phyloP scores from a whole-genome alignment of 2,888 invertebrate genomes.

The Lampropteryx suffumata region DNA sequence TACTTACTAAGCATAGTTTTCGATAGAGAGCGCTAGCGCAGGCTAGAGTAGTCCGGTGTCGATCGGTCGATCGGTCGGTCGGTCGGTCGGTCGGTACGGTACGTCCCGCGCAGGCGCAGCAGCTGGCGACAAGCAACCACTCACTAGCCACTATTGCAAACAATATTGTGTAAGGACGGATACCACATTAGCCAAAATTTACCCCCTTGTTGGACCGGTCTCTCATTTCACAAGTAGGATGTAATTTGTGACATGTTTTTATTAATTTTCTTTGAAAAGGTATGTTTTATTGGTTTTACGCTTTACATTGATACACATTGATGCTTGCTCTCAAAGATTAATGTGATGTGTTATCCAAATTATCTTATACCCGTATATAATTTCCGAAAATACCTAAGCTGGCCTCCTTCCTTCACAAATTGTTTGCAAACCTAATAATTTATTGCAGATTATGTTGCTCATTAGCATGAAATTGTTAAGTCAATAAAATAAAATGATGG shows the following conservation, averaged over 20 bases:
- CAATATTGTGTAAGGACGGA: constrained; percentile 82
- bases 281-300: constrained; percentile 79
- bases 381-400: constrained; percentile 73
- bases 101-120: constrained; percentile 11
- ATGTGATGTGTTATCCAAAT: constrained; percentile 61
- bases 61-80: constrained; percentile 3
- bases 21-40: constrained; percentile 45
- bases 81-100: background rate
- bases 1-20: constrained; percentile 44
- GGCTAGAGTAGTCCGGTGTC: constrained; percentile 38
- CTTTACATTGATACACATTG: constrained; percentile 58
- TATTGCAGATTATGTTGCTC: constrained; percentile 42
- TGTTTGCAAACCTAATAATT: constrained; percentile 89
- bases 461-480: constrained; percentile 12
- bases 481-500: constrained; percentile 17
- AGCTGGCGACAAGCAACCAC: constrained; percentile 16
- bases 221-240: constrained; percentile 62
- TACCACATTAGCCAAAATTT: constrained; percentile 69
- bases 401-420: constrained; percentile 92
- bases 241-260: constrained; percentile 80
- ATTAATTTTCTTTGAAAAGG: constrained; percentile 79
- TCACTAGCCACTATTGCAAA: constrained; percentile 70
- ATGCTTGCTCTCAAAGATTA: constrained; percentile 69
- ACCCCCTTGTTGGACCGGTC: constrained; percentile 55
- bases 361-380: constrained; percentile 40